Evolutionary conservation across 2,888 invertebrate species (phyloP).

Genomic region (Stenodema calcarata): DNA sequence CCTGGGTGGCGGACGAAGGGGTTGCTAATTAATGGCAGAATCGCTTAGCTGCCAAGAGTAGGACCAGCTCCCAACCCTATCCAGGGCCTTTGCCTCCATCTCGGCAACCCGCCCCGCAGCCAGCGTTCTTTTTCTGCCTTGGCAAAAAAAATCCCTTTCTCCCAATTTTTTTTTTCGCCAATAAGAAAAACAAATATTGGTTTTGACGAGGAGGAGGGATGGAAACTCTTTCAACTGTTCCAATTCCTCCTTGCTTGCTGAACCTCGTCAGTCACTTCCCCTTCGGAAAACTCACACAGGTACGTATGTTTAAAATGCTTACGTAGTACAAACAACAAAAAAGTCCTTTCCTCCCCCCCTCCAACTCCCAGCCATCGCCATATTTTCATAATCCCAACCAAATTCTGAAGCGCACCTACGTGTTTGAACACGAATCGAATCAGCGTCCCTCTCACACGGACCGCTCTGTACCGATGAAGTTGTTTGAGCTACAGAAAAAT

Average conservation of each 20-base stretch:
- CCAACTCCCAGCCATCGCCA: neutral
- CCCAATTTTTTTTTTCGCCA: slow-evolving; percentile 28
- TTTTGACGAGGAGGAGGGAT: neutral
- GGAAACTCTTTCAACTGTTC: slow-evolving; percentile 38
- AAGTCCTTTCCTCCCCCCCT: neutral
- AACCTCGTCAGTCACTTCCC: neutral
- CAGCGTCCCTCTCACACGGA: neutral
- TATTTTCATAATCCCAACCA: neutral
- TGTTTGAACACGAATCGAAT: neutral
- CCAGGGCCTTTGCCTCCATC: neutral
- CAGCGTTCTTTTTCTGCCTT: neutral
- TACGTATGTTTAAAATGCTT: neutral
- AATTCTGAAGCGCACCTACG: neutral
- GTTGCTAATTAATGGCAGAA: slow-evolving; percentile 44
- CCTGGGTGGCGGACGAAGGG: slow-evolving; percentile 12
- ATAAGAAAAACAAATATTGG: slow-evolving; percentile 50
- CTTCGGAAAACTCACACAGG: neutral
- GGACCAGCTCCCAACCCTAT: neutral
- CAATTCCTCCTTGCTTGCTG: slow-evolving; percentile 4
- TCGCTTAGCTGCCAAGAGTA: slow-evolving; percentile 39
- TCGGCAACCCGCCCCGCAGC: neutral
- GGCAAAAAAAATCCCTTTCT: neutral
- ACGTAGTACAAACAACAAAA: neutral
- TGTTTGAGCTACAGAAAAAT: neutral
- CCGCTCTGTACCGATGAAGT: neutral